A percentile compares a stretch with the other conserved stretches of the same genome.
Evolutionary conservation across 2,113 vertebrate genomes (phyloP).

Genomic region (Terrapene triunguis): DNA sequence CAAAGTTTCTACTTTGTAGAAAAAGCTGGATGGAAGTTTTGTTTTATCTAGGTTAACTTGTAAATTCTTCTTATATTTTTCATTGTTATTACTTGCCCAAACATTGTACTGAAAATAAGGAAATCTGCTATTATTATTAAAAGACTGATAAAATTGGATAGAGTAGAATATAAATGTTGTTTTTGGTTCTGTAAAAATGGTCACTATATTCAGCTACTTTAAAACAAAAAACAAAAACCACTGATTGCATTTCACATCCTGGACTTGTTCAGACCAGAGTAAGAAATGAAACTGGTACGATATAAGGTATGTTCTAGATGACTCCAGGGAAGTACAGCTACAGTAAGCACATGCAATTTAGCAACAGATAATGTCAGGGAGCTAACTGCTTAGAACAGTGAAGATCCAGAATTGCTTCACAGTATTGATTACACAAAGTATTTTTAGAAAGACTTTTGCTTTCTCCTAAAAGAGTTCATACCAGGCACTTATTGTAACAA

Average conservation of each 20-base stretch:
- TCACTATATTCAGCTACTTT: conserved; percentile 6
- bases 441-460: conserved; percentile 17
- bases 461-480: neutral
- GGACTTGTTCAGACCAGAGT: neutral
- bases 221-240: neutral
- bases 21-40: conserved; percentile 45
- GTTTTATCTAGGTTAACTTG: conserved; percentile 61
- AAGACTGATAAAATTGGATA: conserved; percentile 19
- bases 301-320: neutral
- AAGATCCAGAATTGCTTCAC: conserved; percentile 52
- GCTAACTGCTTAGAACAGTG: conserved; percentile 3
- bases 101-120: conserved; percentile 11
- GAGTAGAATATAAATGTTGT: conserved; percentile 13
- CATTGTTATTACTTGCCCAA: neutral
- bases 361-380: conserved; percentile 49
- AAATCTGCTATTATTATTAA: neutral
- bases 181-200: conserved; percentile 28
- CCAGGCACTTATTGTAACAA: neutral
- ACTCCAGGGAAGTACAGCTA: neutral
- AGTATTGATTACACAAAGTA: conserved; percentile 40
- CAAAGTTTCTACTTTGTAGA: conserved; percentile 55
- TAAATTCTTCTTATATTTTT: conserved; percentile 54
- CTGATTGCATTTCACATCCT: neutral
- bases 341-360: conserved; percentile 37
- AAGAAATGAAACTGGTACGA: neutral